Base-by-base conservation (phyloP, 1,140 invertebrate species). In the Drosophila sturtevanti region DNA sequence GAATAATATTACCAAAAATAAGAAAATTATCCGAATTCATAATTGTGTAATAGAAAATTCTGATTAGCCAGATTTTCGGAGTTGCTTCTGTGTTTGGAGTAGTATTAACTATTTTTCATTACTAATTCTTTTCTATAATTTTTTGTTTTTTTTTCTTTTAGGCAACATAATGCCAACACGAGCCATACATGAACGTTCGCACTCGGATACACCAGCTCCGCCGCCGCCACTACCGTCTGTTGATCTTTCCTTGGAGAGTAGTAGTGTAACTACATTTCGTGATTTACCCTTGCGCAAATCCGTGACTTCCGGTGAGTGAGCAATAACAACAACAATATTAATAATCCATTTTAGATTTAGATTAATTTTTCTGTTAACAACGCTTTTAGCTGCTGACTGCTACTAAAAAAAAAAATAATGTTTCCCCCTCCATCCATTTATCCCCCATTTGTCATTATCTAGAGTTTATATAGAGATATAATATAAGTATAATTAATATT, bases 241-340 rank as follows among this genome's bases (percentile, higher is more conserved):
- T 14, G 97, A 98, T 91, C 94, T 99, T 44, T 98, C 96, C 63
- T 96, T 97, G 10, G 98, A 99, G 92, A 98, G 97, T 91, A 98
- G 97, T 91, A 98, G 97, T 92, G 98, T 99, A 58, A 98, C 98
- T 27, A 97, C 97, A 76, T 94, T 98, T 72, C 96, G 96, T 81
- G 97, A 97, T 93, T 94, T 98, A 91, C 97, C 97, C 51, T 92
- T 97, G 73, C 93, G 97, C 73, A 98, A 98, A 93, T 97, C 96
- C 37, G 92, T 96, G 78, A 96, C 95, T 59, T 96, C 96, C 89
- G 96, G 96, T 97, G 92, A 93, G 94, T 73, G 27, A 0, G 7
- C 1, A 11, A 5, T 4, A 10, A 24, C 1, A 31, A 31, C 27
- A 31, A 31, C 27, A 5, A 31, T 16, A 7, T 9, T 1, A 14